Percentiles rank a stretch among this genome's conserved stretches.
phyloP scores from a whole-genome alignment of 1,140 invertebrate species.

The Helicorthomorpha holstii region DNA sequence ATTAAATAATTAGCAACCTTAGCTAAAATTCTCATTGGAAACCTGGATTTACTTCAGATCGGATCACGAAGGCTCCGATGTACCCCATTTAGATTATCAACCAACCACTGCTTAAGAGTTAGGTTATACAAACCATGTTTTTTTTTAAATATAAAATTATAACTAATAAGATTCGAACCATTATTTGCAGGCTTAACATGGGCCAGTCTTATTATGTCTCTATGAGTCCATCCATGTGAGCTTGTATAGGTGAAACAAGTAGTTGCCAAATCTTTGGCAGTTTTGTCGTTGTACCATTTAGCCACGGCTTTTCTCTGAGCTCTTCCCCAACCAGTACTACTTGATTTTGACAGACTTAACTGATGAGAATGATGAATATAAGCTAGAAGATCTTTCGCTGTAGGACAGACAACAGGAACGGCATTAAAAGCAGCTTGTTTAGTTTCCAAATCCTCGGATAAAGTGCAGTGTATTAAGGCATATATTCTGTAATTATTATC shows the following conservation, averaged over 20 bases:
- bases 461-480: conserved; percentile 29
- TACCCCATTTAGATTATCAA: too few relatives aligned
- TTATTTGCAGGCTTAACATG: conserved; percentile 34
- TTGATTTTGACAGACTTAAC: conserved; percentile 25
- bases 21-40: too few relatives aligned
- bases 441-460: conserved; percentile 24
- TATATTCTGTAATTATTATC: neutral
- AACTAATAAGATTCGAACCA: too few relatives aligned
- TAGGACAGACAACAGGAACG: conserved; percentile 31
- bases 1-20: too few relatives aligned
- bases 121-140: too few relatives aligned
- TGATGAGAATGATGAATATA: conserved; percentile 38
- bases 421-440: conserved; percentile 32
- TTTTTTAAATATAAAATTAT: too few relatives aligned
- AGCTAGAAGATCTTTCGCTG: conserved; percentile 36
- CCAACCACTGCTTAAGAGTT: too few relatives aligned
- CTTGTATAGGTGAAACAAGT: conserved; percentile 40
- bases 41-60: too few relatives aligned
- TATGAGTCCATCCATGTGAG: conserved; percentile 46
- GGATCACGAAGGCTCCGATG: too few relatives aligned
- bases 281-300: conserved; percentile 39
- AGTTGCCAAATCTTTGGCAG: conserved; percentile 37
- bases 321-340: conserved; percentile 34
- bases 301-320: conserved; percentile 38
- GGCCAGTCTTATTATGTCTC: conserved; percentile 43